Evolutionary conservation across 2,888 invertebrate species (phyloP).

Genomic region (Rhorus exstirpatorius): DNA sequence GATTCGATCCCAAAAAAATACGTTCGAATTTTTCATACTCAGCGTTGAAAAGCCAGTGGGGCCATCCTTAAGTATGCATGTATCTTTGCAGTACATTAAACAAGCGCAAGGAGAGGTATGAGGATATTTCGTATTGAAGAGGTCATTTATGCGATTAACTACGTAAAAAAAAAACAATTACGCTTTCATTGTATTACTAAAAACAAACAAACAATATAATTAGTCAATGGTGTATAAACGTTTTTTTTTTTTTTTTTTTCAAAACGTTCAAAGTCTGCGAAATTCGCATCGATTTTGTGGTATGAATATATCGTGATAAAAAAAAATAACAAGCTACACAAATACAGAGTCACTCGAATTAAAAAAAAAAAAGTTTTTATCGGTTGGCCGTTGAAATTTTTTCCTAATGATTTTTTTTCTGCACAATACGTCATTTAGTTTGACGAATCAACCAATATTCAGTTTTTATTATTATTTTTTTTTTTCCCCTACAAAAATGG

Average conservation of each 20-base stretch:
- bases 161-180: slow-evolving; percentile 51
- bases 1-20: too few species aligned
- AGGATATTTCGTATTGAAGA: slow-evolving; percentile 18
- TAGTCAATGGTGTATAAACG: slow-evolving; percentile 69
- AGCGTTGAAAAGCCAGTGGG: too few species aligned
- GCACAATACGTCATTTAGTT: slow-evolving; percentile 51
- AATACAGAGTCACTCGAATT: slow-evolving; percentile 29
- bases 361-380: slow-evolving; percentile 52
- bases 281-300: slow-evolving; percentile 13
- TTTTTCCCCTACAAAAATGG: slow-evolving; percentile 37
- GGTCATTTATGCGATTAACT: slow-evolving; percentile 32
- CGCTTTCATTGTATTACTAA: slow-evolving; percentile 52
- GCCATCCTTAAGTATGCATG: too few species aligned
- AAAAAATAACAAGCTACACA: slow-evolving; percentile 35
- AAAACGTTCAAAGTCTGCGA: slow-evolving; percentile 40
- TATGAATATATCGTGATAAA: slow-evolving; percentile 59
- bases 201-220: slow-evolving; percentile 56
- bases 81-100: slow-evolving; percentile 4
- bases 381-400: slow-evolving; percentile 12
- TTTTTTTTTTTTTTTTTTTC: too few species aligned
- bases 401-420: slow-evolving; percentile 25
- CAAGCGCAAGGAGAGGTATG: not conserved
- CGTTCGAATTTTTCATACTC: too few species aligned
- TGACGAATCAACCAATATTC: slow-evolving; percentile 35
- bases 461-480: slow-evolving; percentile 7